Evolutionary conservation across 2,888 invertebrate genomes (phyloP).

Genomic region (Drosophila aldrichi): DNA sequence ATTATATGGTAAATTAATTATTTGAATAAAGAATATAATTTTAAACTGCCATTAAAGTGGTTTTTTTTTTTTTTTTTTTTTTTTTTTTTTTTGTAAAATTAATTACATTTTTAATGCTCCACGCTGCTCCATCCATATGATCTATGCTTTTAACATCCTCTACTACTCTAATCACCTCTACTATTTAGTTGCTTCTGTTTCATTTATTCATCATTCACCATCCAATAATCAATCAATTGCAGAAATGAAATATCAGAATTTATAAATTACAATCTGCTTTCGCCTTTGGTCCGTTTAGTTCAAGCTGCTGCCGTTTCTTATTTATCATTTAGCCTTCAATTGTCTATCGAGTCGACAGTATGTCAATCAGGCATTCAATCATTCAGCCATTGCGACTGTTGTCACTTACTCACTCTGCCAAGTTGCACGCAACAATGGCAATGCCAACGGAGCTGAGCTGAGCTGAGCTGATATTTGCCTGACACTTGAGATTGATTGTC

Average conservation of each 20-base stretch:
- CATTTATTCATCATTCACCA: neutral
- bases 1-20: too few species aligned
- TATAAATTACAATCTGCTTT: neutral
- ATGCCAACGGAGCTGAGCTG: too few species aligned
- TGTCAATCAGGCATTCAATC: slow-evolving; percentile 57
- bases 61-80: too few species aligned
- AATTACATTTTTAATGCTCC: too few species aligned
- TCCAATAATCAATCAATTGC: neutral
- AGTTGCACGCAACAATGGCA: slow-evolving; percentile 73
- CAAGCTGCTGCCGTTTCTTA: neutral
- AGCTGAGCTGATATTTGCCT: slow-evolving; percentile 64
- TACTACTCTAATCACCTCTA: too few species aligned
- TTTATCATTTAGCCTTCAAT: neutral
- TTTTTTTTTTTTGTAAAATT: too few species aligned
- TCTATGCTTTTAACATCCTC: too few species aligned
- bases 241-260: neutral
- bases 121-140: too few species aligned
- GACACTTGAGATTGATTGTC: slow-evolving; percentile 84
- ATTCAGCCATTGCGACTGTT: slow-evolving; percentile 67
- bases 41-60: too few species aligned
- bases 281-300: neutral
- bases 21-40: too few species aligned
- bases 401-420: slow-evolving; percentile 63
- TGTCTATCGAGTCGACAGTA: slow-evolving; percentile 20
- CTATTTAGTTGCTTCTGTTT: neutral